Base-by-base conservation (phyloP, 2,113 vertebrate genomes). In the Pampusana beccarii region DNA sequence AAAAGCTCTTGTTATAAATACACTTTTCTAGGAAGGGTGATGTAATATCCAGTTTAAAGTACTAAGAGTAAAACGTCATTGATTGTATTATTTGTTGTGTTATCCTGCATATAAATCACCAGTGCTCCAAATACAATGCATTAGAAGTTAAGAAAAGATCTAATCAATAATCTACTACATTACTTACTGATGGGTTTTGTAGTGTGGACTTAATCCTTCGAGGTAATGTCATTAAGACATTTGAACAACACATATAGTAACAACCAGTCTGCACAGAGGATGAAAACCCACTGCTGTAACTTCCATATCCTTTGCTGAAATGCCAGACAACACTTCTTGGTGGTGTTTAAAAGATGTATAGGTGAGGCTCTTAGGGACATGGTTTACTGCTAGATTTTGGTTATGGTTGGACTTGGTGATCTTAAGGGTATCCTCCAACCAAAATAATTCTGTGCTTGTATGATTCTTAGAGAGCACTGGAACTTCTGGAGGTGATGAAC, bases 141-240 rank as follows among this genome's bases (percentile, higher is more conserved):
- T 65, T 44, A 72, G 57, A 69, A 60, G 54, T 80, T 86, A 84
- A 88, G 90, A 83, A 86, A 40, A 95, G 42, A 31, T 70, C 51
- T 70, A 72, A 78, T 93, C 67, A 86, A 88, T 87, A 87, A 71
- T 64, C 62, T 53, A 67, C 17, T 31, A 6, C 70, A n/a, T 71
- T 94, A 86, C 51, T 71, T 94, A 86, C 51, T 86, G 40, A 60
- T 81, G 21, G 69, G 4, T 92, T 88, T 60, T 51, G 21, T 29
- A 79, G 46, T 33, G 48, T n/a, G 67, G 21, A 56, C 13, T 81
- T 80, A 89, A 82, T 91, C 77, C 77, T 93, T 42, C 81, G 36
- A 79, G 62, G 20, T 57, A 61, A 67, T 33, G 15, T 54, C 24
- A 60, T 84, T 83, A 89, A 60, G n/a, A 40, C 31, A 40, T 61